Evolutionary conservation across 92 coral and sea anemone species (phyloP).

Genomic region (Epizoanthus illoricatus): DNA sequence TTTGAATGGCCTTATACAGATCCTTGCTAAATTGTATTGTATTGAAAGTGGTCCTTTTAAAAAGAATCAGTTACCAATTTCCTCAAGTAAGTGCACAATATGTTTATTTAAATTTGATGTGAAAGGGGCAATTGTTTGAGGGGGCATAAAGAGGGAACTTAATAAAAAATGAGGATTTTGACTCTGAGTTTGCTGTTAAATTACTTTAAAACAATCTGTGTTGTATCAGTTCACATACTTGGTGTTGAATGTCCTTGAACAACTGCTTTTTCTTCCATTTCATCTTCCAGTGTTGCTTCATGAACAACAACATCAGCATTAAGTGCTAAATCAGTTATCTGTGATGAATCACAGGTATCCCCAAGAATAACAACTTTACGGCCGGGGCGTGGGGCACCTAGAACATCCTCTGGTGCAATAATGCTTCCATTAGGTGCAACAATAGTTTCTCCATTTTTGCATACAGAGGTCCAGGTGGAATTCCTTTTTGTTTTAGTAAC

Average conservation of each 20-base stretch:
- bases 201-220: no score
- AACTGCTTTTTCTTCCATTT: constrained; percentile 73
- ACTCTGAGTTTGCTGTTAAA: background rate
- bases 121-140: no score
- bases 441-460: constrained; percentile 80
- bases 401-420: constrained; percentile 72
- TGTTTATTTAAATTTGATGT: no score
- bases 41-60: no score
- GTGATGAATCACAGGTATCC: constrained; percentile 83
- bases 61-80: no score
- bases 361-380: constrained; percentile 89
- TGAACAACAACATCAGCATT: constrained; percentile 87
- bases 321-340: constrained; percentile 51
- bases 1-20: background rate
- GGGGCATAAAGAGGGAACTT: no score
- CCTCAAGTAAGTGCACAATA: no score
- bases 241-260: constrained; percentile 97
- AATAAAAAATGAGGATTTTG: background rate
- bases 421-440: constrained; percentile 72
- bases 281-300: constrained; percentile 94
- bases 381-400: constrained; percentile 81
- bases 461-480: constrained; percentile 95
- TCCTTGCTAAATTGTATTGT: no score
- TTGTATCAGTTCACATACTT: constrained; percentile 50
- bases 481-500: constrained; percentile 75